Base-by-base conservation (phyloP, 2,888 invertebrate genomes). In the Hypercompe scribonia region DNA sequence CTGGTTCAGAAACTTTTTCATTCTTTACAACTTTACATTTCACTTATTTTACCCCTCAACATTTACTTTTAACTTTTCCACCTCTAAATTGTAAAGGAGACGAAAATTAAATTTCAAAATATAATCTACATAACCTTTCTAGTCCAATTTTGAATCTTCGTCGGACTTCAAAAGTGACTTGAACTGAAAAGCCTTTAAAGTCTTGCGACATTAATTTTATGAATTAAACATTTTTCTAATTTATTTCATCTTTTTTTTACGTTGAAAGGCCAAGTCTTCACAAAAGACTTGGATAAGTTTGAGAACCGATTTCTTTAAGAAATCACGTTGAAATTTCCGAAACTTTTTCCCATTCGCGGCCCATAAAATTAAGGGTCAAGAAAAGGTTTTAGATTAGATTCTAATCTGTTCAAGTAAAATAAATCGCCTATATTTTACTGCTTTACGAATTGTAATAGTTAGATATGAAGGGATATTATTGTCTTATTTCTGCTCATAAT, bases 171-270 rank as follows among this genome's bases (percentile, higher is more conserved):
- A 82, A 86, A 85, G 79, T 85, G 80, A 84, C 82, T 82, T 80
- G 71, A 76, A 79, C 77, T 78, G 84, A 84, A 86, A 88, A 83
- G 83, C 81, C 82, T 86, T 85, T 84, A 80, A 87, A 86, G 75
- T 75, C 81, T 78, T 70, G 78, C 70, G 78, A 85, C 85, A 84
- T 86, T 83, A 84, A 84, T 85, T 88, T 83, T 83, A 89, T 89
- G 87, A 89, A 90, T 89, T 87, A 88, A 85, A 87, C 86, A 88
- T 88, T 87, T 87, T 85, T 80, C 81, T 83, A 84, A 84, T 85
- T 81, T 79, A 82, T 86, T 79, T 80, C 77, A 83, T 80, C 77
- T 76, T 74, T 78, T n/a, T 73, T 77, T 73, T 61, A 54, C 34
- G 65, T 65, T 63, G 72, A 69, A 70, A 74, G 69, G 70, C 70